phyloP scores from a whole-genome alignment of 2,113 vertebrate species.

The Tautogolabrus adspersus region DNA sequence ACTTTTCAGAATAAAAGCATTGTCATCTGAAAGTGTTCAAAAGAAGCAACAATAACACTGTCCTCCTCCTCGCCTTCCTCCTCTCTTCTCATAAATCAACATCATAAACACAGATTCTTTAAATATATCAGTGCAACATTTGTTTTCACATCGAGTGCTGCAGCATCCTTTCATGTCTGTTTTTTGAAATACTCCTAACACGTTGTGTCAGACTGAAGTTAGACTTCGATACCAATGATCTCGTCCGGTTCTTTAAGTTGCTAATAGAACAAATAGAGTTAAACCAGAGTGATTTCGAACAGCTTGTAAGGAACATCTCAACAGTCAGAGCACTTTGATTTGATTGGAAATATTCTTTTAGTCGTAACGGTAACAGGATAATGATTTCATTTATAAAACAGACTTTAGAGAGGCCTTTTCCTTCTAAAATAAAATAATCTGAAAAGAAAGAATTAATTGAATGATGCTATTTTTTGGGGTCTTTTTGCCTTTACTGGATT shows the following conservation, averaged over 20 bases:
- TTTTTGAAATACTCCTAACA: background rate
- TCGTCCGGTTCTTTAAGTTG: background rate
- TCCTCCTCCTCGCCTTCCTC: constrained; percentile 17
- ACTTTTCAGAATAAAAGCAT: constrained; percentile 73
- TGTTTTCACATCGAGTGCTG: constrained; percentile 88
- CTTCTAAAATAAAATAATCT: background rate
- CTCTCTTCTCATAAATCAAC: constrained; percentile 70
- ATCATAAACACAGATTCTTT: constrained; percentile 79
- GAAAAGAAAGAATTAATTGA: background rate
- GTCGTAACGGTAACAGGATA: background rate
- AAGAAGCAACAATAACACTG: constrained; percentile 70
- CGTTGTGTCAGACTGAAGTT: background rate
- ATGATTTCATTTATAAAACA: background rate
- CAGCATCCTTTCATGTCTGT: constrained; percentile 90
- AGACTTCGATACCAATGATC: background rate
- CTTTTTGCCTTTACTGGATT: too few relatives aligned
- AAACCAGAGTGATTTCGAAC: background rate
- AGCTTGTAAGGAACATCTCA: background rate
- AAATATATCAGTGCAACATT: constrained; percentile 85
- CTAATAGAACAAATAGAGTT: too few relatives aligned
- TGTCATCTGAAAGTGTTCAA: constrained; percentile 65
- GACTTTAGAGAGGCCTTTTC: background rate
- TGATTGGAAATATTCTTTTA: background rate
- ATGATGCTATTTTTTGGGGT: background rate
- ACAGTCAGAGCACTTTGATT: background rate